Conservation (phyloP, 2,888 invertebrate species). For the Yponomeuta sedellus region DNA sequence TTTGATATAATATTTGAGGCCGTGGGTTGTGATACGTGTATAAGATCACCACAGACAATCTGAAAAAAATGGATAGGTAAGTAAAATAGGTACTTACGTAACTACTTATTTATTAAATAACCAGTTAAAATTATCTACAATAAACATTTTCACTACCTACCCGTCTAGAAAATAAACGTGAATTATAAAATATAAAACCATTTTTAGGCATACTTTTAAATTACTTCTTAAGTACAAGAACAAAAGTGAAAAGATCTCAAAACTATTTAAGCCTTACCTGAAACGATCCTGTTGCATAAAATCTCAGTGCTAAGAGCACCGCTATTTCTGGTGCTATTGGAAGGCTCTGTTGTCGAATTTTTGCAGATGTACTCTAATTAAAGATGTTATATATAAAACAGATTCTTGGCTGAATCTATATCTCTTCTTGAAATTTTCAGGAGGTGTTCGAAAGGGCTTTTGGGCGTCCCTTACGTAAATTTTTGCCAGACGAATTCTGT, state of each 20-base stretch:
- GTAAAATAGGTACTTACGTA: background rate
- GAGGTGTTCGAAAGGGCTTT: background rate
- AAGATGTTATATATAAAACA: constrained; percentile 6
- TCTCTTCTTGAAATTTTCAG: constrained; percentile 2
- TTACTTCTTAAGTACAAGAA: too few species aligned
- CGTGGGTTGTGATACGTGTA: background rate
- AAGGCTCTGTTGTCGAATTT: constrained; percentile 1
- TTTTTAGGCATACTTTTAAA: too few species aligned
- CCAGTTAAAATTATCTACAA: too few species aligned
- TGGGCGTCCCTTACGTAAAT: constrained; percentile 8
- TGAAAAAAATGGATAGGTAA: too few species aligned
- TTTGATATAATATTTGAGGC: background rate
- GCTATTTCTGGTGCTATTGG: constrained; percentile 7
- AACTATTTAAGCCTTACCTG: background rate
- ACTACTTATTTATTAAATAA: too few species aligned
- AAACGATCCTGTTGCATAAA: constrained; percentile 3
- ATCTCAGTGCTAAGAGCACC: background rate
- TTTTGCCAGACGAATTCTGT: background rate
- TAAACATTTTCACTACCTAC: too few species aligned
- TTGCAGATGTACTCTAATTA: background rate
- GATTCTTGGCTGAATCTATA: constrained; percentile 6
- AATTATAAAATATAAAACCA: too few species aligned
- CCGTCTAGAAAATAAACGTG: too few species aligned
- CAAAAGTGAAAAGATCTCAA: too few species aligned
- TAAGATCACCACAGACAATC: constrained; percentile 11